phyloP scores from a whole-genome alignment of 2,888 invertebrate species.

The Orthosia gothica region DNA sequence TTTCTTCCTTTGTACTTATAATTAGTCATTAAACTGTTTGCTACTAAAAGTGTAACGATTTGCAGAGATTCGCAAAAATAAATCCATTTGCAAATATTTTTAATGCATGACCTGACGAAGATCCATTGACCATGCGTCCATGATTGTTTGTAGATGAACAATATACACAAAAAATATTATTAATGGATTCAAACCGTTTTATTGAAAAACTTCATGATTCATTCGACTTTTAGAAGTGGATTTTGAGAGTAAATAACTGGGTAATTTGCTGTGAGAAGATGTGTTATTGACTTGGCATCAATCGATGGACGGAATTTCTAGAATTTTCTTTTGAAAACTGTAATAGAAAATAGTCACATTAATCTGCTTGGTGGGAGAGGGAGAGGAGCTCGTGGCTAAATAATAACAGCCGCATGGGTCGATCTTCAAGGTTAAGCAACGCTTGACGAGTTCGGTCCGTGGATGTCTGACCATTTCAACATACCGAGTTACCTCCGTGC shows the following conservation, averaged over 20 bases:
- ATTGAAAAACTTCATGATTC: conserved; percentile 42
- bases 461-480: too few relatives aligned
- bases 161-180: conserved; percentile 46
- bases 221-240: conserved; percentile 44
- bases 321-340: conserved; percentile 9
- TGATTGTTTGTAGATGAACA: conserved; percentile 28
- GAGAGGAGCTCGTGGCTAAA: too few relatives aligned
- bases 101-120: conserved; percentile 31
- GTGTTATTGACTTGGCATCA: conserved; percentile 44
- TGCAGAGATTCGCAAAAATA: conserved; percentile 25
- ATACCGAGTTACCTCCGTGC: too few relatives aligned
- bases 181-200: conserved; percentile 25
- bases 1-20: conserved; percentile 12
- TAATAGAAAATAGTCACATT: not conserved
- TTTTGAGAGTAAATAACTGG: conserved; percentile 52
- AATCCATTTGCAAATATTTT: conserved; percentile 28
- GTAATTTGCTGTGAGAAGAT: conserved; percentile 22
- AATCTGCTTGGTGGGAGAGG: not conserved
- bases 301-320: conserved; percentile 22
- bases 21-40: conserved; percentile 21
- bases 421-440: too few relatives aligned
- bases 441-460: too few relatives aligned
- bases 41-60: not conserved
- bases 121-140: conserved; percentile 35
- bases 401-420: too few relatives aligned